Evolutionary conservation across 37 sponge, comb jelly and placozoan species (phyloP), one percentile per base, ranked within the genome.

Genomic region (Ianthella basta): DNA sequence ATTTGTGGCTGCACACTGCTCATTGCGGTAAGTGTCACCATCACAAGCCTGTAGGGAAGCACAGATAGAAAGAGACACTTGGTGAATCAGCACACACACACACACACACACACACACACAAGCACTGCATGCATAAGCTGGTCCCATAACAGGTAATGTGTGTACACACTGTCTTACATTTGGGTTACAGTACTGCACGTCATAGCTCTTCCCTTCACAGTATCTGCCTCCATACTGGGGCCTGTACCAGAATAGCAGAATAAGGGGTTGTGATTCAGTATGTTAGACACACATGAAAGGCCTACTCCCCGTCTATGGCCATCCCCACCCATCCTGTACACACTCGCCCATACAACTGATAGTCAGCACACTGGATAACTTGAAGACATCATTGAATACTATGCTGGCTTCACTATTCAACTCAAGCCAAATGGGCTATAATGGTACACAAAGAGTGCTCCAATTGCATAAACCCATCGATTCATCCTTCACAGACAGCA

Each of bases 1-100:
- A 93, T 94, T 30, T 91, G 90, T 44, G 93, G 95, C 37, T 94
- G 93, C 67, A 80, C 91, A 79, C 98, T 93, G 13, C 92, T 94
- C 89, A 93, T 97, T 93, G 92, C 98, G 18, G 92, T 88, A 86
- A 84, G 91, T 92, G 53, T 50, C 64, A n/a, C 16, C 68, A 2
- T 50, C 23, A 75, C 78, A 75, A 8, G 3, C 78, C 78, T 75
- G 70, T 30, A 69, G 34, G 34, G 34, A 69, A 29, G 8, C 50
- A 44, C 50, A 44, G 8, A 44, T 8, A 44, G 8, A 44, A 44
- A 44, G 6, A 44, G 6, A 44, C 50, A 44, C 50, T 10, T 44
- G 50, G 5, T 19, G 35, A 13, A 70, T 33, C 2, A 3, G 15
- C 37, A 70, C 37, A 70, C 2, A 34, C 72, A 70, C 72, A 70